Conservation (phyloP, 2,797 vertebrate species). For the Anolis apletophallus region DNA sequence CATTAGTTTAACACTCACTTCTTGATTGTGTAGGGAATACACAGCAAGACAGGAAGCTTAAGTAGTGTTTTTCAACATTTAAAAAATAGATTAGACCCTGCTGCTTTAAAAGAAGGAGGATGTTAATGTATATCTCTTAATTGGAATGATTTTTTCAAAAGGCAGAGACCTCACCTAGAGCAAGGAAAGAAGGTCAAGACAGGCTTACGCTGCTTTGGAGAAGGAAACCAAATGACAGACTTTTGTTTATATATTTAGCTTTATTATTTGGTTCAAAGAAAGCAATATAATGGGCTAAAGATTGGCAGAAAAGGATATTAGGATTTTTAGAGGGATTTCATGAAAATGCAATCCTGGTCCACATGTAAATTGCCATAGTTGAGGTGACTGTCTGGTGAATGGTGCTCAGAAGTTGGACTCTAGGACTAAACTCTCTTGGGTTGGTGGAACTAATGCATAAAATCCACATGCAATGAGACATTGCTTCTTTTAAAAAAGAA, state of each 20-base stretch:
- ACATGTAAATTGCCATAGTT: background rate
- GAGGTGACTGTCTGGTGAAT: background rate
- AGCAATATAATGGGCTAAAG: background rate
- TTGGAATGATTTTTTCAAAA: background rate
- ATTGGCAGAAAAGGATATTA: background rate
- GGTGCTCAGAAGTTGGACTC: background rate
- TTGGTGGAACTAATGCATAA: background rate
- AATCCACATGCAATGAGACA: background rate
- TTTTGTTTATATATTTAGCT: background rate
- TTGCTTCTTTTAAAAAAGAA: background rate
- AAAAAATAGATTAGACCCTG: background rate
- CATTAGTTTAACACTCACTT: background rate
- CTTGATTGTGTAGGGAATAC: background rate
- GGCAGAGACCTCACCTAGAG: background rate
- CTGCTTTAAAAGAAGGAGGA: background rate
- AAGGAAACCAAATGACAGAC: background rate
- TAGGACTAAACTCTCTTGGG: too few species aligned
- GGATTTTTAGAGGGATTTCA: background rate
- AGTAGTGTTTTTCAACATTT: background rate
- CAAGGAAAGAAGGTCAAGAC: background rate
- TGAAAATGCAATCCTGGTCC: background rate
- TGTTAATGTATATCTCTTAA: background rate
- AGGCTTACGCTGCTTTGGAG: constrained; percentile 15
- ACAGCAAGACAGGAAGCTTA: background rate
- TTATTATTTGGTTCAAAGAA: constrained; percentile 1